phyloP scores from a whole-genome alignment of 2,113 vertebrate genomes.

The Seriola quinqueradiata region DNA sequence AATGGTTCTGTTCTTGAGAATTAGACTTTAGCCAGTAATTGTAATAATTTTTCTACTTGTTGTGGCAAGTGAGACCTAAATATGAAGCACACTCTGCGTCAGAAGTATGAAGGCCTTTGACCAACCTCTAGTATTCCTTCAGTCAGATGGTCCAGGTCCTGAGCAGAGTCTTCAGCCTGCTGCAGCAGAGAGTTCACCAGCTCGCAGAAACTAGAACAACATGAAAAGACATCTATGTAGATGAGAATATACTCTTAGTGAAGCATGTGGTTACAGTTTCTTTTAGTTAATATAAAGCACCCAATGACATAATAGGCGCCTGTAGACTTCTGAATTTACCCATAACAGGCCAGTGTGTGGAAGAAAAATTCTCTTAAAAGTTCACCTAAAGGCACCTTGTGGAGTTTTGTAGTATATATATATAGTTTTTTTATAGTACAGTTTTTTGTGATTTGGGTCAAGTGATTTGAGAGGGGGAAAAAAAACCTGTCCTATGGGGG shows the following conservation, averaged over 20 bases:
- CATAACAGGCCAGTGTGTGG: background rate
- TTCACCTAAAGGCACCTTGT: too few relatives aligned
- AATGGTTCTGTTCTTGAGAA: conserved; percentile 2
- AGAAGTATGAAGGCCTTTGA: background rate
- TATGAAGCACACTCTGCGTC: background rate
- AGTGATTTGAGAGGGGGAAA: background rate
- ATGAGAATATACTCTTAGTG: background rate
- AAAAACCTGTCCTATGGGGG: background rate
- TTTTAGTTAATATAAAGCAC: background rate
- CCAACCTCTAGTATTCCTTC: conserved; percentile 88
- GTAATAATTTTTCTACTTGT: background rate
- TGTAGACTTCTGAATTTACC: background rate
- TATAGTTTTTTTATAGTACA: background rate
- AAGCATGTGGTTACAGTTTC: background rate
- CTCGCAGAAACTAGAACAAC: conserved; percentile 88
- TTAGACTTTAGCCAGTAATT: background rate
- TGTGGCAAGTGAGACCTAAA: conserved; percentile 25
- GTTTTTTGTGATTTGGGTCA: background rate
- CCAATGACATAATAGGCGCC: too few relatives aligned
- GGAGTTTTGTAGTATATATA: too few relatives aligned
- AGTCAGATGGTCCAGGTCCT: conserved; percentile 69
- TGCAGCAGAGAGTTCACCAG: conserved; percentile 87
- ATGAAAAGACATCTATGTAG: background rate
- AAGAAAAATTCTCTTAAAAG: too few relatives aligned
- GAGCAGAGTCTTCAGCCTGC: conserved; percentile 55